Evolutionary conservation across 2,888 invertebrate genomes (phyloP), one percentile per base, ranked within the genome.

Genomic region (Apoda limacodes): DNA sequence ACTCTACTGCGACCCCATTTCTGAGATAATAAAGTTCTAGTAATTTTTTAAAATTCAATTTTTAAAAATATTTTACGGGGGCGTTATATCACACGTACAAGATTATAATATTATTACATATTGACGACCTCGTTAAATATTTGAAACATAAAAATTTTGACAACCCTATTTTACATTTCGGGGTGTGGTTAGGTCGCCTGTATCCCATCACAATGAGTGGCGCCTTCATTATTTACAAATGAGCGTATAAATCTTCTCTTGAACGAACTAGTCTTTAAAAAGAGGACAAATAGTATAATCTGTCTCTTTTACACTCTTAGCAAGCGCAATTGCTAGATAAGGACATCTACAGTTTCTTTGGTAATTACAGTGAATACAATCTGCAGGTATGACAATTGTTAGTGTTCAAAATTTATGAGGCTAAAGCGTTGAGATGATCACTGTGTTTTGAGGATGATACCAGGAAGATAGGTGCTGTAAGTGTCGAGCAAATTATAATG

Each of bases 151-250:
- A n/a, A n/a, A n/a, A n/a, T n/a, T n/a, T 17, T 28, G 48, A 2
- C 66, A 74, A 29, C 76, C 76, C 70, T 75, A 33, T 61, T 57
- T 51, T 59, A 35, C 2, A 2, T 9, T 19, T 37, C 42, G 45
- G 54, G 56, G 58, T 52, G 63, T 53, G 60, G 59, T 56, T 62
- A 61, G 64, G 68, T 74, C 65, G 65, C 47, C 57, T 47, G 67
- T 17, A 67, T 64, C 55, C 64, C 60, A 72, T 75, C 60, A 68
- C 70, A 70, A 75, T 70, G 70, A 71, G 67, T 70, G 78, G 78
- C 78, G 75, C 74, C 74, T 68, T 63, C 69, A 71, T 72, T 70
- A 74, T 71, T 67, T 69, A 71, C 71, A 71, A 74, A 75, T 74
- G 72, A 70, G 57, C 54, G 69, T 59, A 71, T 76, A 70, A 71